Conservation (phyloP, 2,888 invertebrate genomes). For the Euclidia mi region DNA sequence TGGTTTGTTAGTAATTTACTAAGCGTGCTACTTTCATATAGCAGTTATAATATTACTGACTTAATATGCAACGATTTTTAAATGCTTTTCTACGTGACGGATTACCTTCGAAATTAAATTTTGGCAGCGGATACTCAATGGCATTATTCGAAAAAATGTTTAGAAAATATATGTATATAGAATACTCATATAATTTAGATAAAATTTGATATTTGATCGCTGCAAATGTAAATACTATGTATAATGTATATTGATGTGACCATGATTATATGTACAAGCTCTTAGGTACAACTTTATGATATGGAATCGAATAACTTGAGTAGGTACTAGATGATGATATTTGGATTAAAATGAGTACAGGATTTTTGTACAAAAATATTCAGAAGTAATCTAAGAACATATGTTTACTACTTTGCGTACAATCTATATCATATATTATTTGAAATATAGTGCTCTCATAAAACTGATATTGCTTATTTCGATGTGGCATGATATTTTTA, state of each 20-base stretch:
- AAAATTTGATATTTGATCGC: conserved; percentile 61
- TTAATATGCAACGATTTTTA: no score
- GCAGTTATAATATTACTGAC: no score
- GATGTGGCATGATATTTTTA: conserved; percentile 5
- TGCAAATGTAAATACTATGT: conserved; percentile 67
- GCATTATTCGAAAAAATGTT: conserved; percentile 69
- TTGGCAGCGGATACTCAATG: conserved; percentile 55
- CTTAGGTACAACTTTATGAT: conserved; percentile 83
- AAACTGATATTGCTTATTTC: conserved; percentile 24
- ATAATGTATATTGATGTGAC: conserved; percentile 63
- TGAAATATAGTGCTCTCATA: conserved; percentile 39
- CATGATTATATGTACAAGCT: conserved; percentile 76
- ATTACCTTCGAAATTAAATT: conserved; percentile 11
- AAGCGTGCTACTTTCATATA: background rate
- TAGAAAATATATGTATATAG: conserved; percentile 77
- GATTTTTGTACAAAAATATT: conserved; percentile 84
- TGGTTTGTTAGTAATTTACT: background rate
- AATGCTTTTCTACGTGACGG: conserved; percentile 14
- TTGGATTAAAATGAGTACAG: conserved; percentile 68
- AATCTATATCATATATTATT: conserved; percentile 48
- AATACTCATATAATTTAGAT: conserved; percentile 54
- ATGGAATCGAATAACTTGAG: conserved; percentile 75
- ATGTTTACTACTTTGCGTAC: conserved; percentile 43
- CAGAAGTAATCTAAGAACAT: conserved; percentile 72
- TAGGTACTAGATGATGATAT: conserved; percentile 78